Conservation (phyloP, 2,113 vertebrate genomes). For the Cyprinodon variegatus region DNA sequence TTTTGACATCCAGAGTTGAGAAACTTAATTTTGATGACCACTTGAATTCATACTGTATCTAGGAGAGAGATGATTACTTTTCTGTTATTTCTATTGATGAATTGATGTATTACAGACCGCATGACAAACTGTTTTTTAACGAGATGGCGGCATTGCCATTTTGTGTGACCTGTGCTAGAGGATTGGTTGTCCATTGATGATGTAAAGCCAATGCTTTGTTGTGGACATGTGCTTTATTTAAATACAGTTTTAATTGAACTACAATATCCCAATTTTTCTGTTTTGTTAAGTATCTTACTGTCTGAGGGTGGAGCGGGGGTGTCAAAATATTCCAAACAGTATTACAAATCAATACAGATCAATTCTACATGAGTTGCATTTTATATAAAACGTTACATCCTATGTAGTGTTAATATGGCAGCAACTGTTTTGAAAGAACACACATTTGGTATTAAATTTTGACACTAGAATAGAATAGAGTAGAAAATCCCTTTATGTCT, state of each 20-base stretch:
- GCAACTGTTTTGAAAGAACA: too few species aligned
- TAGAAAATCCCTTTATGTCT: too few species aligned
- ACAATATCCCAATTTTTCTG: neutral
- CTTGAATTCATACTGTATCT: neutral
- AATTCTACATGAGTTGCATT: neutral
- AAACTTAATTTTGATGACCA: conserved; percentile 27
- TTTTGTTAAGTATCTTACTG: neutral
- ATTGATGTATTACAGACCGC: conserved; percentile 14
- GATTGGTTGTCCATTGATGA: too few species aligned
- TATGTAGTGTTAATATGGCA: neutral
- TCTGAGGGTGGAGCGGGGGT: too few species aligned
- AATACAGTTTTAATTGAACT: neutral
- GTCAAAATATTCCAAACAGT: neutral
- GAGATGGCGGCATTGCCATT: conserved; percentile 13
- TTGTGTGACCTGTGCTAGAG: conserved; percentile 12
- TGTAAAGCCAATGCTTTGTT: neutral
- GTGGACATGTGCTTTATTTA: neutral
- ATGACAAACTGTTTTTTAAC: conserved; percentile 15
- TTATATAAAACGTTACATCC: too few species aligned
- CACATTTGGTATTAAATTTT: too few species aligned
- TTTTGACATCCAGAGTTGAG: conserved; percentile 12
- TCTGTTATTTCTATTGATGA: conserved; percentile 6
- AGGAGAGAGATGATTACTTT: conserved; percentile 10
- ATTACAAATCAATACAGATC: neutral
- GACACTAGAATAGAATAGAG: too few species aligned